These are phyloP conservation scores for Antheraea mylitta DNA, from an alignment of 1,140 invertebrate genomes.

Conservation along the genomic window DNA sequence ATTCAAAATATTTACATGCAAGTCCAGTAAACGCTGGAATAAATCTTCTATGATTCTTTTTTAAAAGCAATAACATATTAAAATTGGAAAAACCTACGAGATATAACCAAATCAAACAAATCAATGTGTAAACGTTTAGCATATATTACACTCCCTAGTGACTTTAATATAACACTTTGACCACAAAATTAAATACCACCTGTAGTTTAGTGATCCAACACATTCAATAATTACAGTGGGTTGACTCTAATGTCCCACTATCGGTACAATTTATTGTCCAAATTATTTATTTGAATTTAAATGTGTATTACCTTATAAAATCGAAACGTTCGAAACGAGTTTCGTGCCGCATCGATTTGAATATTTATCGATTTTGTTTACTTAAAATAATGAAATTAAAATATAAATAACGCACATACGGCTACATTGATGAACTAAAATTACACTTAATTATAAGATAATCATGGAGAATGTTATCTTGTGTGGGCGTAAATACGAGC, in stretches of 20 bases:
- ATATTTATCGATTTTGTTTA: slow-evolving; percentile 37
- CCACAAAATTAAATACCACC: slow-evolving; percentile 50
- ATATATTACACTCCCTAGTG: not conserved
- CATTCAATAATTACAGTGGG: slow-evolving; percentile 41
- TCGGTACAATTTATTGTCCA: slow-evolving; percentile 40
- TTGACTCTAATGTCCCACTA: slow-evolving; percentile 43
- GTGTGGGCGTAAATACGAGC: slow-evolving; percentile 5
- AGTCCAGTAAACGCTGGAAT: too few species aligned
- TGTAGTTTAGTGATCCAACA: slow-evolving; percentile 40
- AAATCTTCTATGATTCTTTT: too few species aligned
- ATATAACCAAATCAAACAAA: too few species aligned
- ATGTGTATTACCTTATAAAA: slow-evolving; percentile 18
- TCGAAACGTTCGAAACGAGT: slow-evolving; percentile 19
- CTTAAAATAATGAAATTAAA: slow-evolving; percentile 39
- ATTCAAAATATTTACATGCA: too few species aligned
- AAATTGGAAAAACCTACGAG: too few species aligned
- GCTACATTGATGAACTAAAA: slow-evolving; percentile 16
- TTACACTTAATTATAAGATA: slow-evolving; percentile 19
- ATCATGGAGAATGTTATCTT: slow-evolving; percentile 6
- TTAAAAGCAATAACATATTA: too few species aligned
- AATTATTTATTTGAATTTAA: slow-evolving; percentile 41
- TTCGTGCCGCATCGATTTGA: slow-evolving; percentile 27
- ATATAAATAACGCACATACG: slow-evolving; percentile 22
- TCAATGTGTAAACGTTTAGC: too few species aligned
- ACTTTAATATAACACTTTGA: not conserved